A percentile compares a stretch with the other conserved stretches of the same genome.
Conservation (phyloP, 1,140 invertebrate genomes). For the Bombyx mori region DNA sequence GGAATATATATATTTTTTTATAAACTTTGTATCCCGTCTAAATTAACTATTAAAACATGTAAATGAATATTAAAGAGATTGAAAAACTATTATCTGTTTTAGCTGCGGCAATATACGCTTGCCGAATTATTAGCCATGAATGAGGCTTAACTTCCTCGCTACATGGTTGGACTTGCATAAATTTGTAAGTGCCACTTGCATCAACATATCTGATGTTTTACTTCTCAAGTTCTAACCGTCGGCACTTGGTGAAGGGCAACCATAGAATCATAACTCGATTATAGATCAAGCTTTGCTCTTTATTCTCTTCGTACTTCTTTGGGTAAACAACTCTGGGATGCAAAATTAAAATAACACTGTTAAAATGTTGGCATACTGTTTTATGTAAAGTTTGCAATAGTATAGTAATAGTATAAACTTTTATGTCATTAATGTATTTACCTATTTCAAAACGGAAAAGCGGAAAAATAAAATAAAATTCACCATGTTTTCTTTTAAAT, state of each 20-base stretch:
- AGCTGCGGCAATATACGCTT: constrained; percentile 64
- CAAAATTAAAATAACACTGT: no score
- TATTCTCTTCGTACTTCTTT: no score
- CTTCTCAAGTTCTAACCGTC: constrained; percentile 47
- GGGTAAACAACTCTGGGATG: no score
- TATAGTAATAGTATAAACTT: constrained; percentile 12
- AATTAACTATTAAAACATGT: no score
- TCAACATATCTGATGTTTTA: constrained; percentile 34
- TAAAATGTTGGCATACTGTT: no score
- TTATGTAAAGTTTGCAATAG: not conserved
- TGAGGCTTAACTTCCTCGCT: constrained; percentile 50
- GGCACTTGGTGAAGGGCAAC: constrained; percentile 23
- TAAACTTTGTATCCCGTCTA: no score
- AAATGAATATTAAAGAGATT: no score
- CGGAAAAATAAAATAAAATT: no score
- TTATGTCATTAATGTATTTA: constrained; percentile 1
- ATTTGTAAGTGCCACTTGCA: constrained; percentile 53
- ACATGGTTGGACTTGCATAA: constrained; percentile 44
- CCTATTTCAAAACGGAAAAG: no score
- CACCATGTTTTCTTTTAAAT: no score
- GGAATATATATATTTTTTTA: no score
- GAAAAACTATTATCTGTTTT: constrained; percentile 54
- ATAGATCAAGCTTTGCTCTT: no score
- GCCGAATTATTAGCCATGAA: constrained; percentile 60
- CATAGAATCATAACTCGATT: not conserved